phyloP scores from a whole-genome alignment of 2,888 invertebrate genomes.

The Ethmia dodecea region DNA sequence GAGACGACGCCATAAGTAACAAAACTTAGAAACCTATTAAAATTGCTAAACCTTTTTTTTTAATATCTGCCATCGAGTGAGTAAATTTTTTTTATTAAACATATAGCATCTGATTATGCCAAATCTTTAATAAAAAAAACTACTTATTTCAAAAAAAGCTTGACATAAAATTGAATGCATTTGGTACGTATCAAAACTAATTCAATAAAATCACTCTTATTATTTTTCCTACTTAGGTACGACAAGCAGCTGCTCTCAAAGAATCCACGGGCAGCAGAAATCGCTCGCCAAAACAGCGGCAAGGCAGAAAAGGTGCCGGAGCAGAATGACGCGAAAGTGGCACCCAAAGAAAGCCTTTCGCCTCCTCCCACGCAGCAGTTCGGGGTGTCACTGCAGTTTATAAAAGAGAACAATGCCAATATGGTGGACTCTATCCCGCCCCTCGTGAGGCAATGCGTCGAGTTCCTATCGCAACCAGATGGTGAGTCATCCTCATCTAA shows the following conservation, averaged over 20 bases:
- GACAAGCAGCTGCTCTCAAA: conserved; percentile 84
- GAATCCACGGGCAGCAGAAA: conserved; percentile 60
- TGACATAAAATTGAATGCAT: no score
- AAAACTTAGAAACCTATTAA: no score
- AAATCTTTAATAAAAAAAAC: no score
- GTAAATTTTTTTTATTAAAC: no score
- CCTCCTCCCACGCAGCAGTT: conserved; percentile 91
- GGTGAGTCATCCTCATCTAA: conserved; percentile 80
- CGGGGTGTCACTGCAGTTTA: conserved; percentile 94
- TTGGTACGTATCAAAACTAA: no score
- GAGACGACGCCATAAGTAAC: no score
- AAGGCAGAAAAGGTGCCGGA: conserved; percentile 13
- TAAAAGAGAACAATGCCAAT: conserved; percentile 88
- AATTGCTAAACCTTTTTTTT: no score
- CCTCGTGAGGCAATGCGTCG: conserved; percentile 93
- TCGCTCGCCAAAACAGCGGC: conserved; percentile 23
- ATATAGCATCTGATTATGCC: no score
- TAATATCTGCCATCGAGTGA: no score
- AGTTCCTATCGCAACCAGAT: conserved; percentile 92
- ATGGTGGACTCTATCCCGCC: conserved; percentile 92
- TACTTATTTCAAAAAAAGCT: no score
- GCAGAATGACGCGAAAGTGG: conserved; percentile 17
- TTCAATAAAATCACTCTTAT: no score
- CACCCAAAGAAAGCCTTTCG: conserved; percentile 29
- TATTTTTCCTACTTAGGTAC: no score